Evolutionary conservation across 1,140 invertebrate genomes (phyloP), one percentile per base, ranked within the genome.

Genomic region (Meloidogyne hapla): DNA sequence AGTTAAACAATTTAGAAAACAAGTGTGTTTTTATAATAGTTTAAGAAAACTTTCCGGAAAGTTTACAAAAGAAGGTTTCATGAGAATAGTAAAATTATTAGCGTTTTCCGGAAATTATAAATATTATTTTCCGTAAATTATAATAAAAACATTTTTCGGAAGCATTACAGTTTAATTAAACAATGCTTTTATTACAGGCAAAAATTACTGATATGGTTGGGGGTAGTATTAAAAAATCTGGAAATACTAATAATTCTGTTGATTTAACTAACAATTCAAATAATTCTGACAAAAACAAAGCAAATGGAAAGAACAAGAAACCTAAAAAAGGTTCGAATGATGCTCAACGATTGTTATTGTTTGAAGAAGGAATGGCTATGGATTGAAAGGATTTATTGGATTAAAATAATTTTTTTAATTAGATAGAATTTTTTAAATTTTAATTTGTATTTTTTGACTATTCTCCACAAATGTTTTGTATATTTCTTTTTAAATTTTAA

Each of bases 341-440:
- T 56, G 48, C 18, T 1, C 48, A 56, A 56, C 48, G 48, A 6
- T 56, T 56, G 48, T 56, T 56, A 56, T n/a, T 56, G 48, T 56
- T 56, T 56, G 48, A 56, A n/a, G 48, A 56, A 56, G 48, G 48
- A 56, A 56, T 56, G 48, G 48, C 48, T 56, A 56, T 56, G 48
- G 48, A 56, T 56, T 56, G n/a, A 56, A 56, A 8, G 4, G n/a
- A n/a, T 56, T n/a, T n/a, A 56, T n/a, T 6, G 9, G n/a, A n/a
- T 4, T 18, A 18, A 4, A 48, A 48, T 3, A 18, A 18, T 15
- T 18, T 48, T 42, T 42, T 45, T 15, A 45, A 56, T n/a, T n/a
- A 56, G n/a, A 56, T 56, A 42, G 13, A 56, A 56, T n/a, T 56
- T 56, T 56, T n/a, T n/a, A n/a, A n/a, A n/a, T n/a, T 56, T 56